Conservation (phyloP, 2,888 invertebrate genomes). For the Meloe dianella region DNA sequence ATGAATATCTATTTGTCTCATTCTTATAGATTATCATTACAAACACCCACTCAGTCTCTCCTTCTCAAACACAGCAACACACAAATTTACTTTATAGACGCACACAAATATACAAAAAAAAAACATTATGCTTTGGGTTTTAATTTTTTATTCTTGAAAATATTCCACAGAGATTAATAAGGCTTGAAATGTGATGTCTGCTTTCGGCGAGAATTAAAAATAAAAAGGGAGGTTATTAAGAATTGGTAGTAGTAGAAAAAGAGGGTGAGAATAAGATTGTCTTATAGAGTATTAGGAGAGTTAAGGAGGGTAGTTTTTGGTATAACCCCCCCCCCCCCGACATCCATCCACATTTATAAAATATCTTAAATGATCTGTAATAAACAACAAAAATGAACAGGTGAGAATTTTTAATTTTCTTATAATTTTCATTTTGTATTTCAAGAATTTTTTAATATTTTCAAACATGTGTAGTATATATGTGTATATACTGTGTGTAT, state of each 20-base stretch:
- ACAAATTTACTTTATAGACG: too few species aligned
- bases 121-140: constrained; percentile 58
- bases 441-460: neutral
- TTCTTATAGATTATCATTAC: constrained; percentile 12
- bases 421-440: neutral
- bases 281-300: constrained; percentile 10
- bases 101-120: constrained; percentile 45
- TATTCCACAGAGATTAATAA: constrained; percentile 58
- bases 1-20: constrained; percentile 18
- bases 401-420: neutral
- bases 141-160: constrained; percentile 58
- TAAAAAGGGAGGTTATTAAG: constrained; percentile 50
- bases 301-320: neutral
- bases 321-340: neutral
- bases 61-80: too few species aligned
- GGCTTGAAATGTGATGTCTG: constrained; percentile 57
- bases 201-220: constrained; percentile 56
- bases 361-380: neutral
- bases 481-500: neutral
- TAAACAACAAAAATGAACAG: neutral
- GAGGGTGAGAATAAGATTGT: constrained; percentile 15
- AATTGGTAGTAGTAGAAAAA: constrained; percentile 30
- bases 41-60: too few species aligned
- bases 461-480: neutral
- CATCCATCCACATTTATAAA: too few species aligned